Evolutionary conservation across 2,888 invertebrate genomes (phyloP).

Genomic region (Malacosoma neustria): DNA sequence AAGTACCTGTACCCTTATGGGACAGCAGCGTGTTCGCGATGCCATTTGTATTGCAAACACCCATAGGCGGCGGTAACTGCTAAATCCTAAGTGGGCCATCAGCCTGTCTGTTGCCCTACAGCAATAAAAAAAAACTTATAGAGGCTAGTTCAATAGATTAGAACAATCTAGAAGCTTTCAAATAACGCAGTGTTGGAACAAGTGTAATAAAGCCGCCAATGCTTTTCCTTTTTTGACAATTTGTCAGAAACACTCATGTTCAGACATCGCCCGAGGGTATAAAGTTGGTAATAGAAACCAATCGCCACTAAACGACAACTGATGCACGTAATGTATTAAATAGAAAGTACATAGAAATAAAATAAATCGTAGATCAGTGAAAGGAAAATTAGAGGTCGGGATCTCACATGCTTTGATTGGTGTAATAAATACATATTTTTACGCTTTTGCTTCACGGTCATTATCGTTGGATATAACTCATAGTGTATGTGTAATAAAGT

Average conservation of each 20-base stretch:
- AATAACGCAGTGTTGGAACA: not conserved
- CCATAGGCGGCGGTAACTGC: no score
- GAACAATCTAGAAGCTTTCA: no score
- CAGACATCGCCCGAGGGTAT: not conserved
- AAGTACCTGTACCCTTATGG: no score
- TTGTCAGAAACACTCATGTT: not conserved
- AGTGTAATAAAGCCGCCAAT: not conserved
- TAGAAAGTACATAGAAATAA: conserved; percentile 61
- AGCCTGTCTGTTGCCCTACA: no score
- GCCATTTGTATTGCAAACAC: no score
- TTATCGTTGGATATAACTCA: not conserved
- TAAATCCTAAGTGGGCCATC: no score
- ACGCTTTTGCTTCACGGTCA: not conserved
- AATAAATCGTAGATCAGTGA: conserved; percentile 46
- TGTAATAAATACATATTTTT: conserved; percentile 4
- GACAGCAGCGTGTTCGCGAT: no score
- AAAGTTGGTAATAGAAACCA: conserved; percentile 5
- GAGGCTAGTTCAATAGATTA: no score
- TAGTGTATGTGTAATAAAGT: not conserved
- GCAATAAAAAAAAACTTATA: no score
- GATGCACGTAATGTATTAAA: conserved; percentile 45
- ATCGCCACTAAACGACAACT: conserved; percentile 27
- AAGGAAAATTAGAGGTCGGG: conserved; percentile 50
- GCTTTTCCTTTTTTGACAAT: not conserved
- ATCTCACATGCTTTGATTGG: conserved; percentile 37